Base-by-base conservation (phyloP, 2,113 vertebrate genomes). In the Spermophilus dauricus region DNA sequence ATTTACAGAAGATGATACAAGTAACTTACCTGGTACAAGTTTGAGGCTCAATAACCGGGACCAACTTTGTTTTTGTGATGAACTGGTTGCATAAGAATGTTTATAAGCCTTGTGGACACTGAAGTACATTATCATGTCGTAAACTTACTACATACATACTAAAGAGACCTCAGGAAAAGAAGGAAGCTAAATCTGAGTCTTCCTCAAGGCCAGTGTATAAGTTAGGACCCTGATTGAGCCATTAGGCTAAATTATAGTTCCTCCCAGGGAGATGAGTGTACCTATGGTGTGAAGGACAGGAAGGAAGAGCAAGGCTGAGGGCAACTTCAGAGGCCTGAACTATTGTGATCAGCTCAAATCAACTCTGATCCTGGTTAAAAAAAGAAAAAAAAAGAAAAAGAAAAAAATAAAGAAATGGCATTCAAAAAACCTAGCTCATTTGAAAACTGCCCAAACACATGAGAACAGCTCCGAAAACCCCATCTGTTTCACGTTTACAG, bases 401-500 rank as follows among this genome's bases (percentile, higher is more conserved):
- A 87, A 80, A 96, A 85, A 84, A 58, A 91, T 75, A 96, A 86
- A 84, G 85, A 86, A 93, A 73, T 86, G 45, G 72, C 53, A 73
- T 77, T 48, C 51, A 88, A 89, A 91, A 97, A 97, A 48, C 86
- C 63, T 13, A 90, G 18, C 91, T 98, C 95, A 63, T 97, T 48
- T 92, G 82, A 96, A 97, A 98, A 96, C 92, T 97, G 73, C 96
- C 93, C 76, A 84, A 97, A 98, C 94, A 73, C 95, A 92, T 34
- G 63, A 97, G 96, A 82, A 89, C 72, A 63, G 89, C 94, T 98
- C 48, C 63, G 95, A 97, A 96, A 96, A 97, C 96, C 48, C 98
- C 98, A 98, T 98, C 98, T 98, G 98, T 95, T 98, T 97, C 65
- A 0, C 97, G 94, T 97, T 98, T 98, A 86, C 94, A 97, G 97